Conservation (phyloP, 2,797 vertebrate genomes). For the Crypturellus tataupa region DNA sequence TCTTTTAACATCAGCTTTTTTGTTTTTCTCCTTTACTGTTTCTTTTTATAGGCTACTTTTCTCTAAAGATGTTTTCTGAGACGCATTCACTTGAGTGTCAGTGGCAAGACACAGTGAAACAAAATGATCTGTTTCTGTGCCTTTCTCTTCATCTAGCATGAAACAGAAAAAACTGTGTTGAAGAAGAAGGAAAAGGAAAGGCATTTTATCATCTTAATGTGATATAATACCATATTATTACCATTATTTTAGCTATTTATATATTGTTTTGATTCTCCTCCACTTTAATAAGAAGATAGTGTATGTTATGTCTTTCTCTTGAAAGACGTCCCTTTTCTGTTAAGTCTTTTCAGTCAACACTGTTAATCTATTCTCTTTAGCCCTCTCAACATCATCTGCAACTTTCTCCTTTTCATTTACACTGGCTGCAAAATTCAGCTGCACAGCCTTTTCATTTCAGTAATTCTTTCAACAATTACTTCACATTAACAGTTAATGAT, state of each 20-base stretch:
- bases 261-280: background rate
- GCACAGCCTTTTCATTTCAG: background rate
- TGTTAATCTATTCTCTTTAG: conserved; percentile 1
- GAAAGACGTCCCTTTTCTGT: background rate
- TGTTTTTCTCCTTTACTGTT: background rate
- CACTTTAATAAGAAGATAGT: background rate
- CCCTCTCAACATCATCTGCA: background rate
- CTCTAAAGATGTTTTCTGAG: background rate
- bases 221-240: background rate
- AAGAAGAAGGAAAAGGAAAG: background rate
- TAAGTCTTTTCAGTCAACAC: background rate
- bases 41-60: background rate
- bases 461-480: background rate
- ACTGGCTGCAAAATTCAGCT: background rate
- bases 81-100: background rate
- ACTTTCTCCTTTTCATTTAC: background rate
- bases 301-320: background rate
- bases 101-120: background rate
- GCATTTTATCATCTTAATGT: background rate
- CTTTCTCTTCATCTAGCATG: background rate
- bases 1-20: background rate
- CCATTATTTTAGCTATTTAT: background rate
- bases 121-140: background rate
- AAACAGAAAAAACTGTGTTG: background rate
- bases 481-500: background rate